Percentiles rank a stretch among this genome's conserved stretches.
Evolutionary conservation across 2,888 invertebrate genomes (phyloP).

Genomic region (Dynastes grantii): DNA sequence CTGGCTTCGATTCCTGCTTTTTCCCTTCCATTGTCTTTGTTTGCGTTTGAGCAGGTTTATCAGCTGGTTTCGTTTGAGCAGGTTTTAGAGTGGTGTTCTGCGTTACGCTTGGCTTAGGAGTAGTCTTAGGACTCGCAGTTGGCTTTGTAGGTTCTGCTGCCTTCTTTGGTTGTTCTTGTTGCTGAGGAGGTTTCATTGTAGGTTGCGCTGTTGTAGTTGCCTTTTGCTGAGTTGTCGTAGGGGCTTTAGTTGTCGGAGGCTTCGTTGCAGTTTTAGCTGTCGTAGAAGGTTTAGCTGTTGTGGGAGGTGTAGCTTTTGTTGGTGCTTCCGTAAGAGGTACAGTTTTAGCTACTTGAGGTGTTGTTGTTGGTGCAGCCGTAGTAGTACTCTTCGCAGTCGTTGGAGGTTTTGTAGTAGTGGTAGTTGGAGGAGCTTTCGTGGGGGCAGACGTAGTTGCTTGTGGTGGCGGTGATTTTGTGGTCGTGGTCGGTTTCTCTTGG

Average conservation of each 20-base stretch:
- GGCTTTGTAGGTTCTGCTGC: slow-evolving; percentile 24
- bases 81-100: slow-evolving; percentile 40
- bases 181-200: not conserved
- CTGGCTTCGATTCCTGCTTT: slow-evolving; percentile 26
- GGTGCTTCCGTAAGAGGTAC: not conserved
- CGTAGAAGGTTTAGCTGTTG: slow-evolving; percentile 15
- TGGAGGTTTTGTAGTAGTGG: slow-evolving; percentile 32
- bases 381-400: slow-evolving; percentile 41
- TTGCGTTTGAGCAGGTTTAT: not conserved
- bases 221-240: slow-evolving; percentile 25
- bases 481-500: slow-evolving; percentile 4
- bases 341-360: slow-evolving; percentile 34
- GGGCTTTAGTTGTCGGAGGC: slow-evolving; percentile 38
- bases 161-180: not conserved
- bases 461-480: slow-evolving; percentile 35
- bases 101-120: slow-evolving; percentile 29
- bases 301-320: slow-evolving; percentile 19
- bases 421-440: slow-evolving; percentile 51
- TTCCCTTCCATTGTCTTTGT: not conserved
- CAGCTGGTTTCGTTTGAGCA: not conserved
- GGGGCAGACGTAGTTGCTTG: slow-evolving; percentile 55
- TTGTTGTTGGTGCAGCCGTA: slow-evolving; percentile 36
- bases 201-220: slow-evolving; percentile 40
- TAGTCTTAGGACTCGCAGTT: not conserved
- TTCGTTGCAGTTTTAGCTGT: slow-evolving; percentile 33